Evolutionary conservation across 1,140 invertebrate species (phyloP), one percentile per base, ranked within the genome.

Genomic region (Bombus pyrosoma): DNA sequence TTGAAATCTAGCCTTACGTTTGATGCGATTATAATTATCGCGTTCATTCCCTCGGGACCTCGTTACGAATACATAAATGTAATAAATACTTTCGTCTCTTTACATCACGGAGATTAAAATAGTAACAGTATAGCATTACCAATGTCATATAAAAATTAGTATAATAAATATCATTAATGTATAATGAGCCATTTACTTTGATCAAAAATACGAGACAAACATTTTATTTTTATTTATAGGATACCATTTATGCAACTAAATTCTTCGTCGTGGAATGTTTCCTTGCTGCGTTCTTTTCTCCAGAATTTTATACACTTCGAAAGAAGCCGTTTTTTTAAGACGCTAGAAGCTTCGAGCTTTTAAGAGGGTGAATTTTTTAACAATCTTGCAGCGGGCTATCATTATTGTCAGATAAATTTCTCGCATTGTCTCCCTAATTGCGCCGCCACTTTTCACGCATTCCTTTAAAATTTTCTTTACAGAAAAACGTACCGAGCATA

Each of bases 1-100:
- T 85, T 80, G 83, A 85, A 80, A 85, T 80, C 77, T 72, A 85
- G 25, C 62, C 73, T 66, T 22, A 68, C 68, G n/a, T 80, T 62
- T 80, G 83, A 64, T 64, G 57, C 32, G 28, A 72, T 39, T 25
- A 10, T 59, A 47, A 85, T 85, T 80, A 59, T 53, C 41, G 41
- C 28, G 32, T 22, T 41, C 62, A 32, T 39, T 64, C 39, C 53
- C 57, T 62, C 28, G n/a, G 34, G n/a, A 74, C 53, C 22, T 62
- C 34, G 69, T 53, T 53, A 41, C 25, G 12, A 62, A 62, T 62
- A 62, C 22, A 62, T 74, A 74, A n/a, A 41, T 68, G 9, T 39
- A 32, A 68, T 68, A 57, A 83, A 80, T 25, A 32, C 25, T 22
- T 22, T 13, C 10, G 15, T 73, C 39, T 53, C 39, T 80, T 80